Evolutionary conservation across 2,113 vertebrate genomes (phyloP).

Genomic region (Gymnarchus niloticus): DNA sequence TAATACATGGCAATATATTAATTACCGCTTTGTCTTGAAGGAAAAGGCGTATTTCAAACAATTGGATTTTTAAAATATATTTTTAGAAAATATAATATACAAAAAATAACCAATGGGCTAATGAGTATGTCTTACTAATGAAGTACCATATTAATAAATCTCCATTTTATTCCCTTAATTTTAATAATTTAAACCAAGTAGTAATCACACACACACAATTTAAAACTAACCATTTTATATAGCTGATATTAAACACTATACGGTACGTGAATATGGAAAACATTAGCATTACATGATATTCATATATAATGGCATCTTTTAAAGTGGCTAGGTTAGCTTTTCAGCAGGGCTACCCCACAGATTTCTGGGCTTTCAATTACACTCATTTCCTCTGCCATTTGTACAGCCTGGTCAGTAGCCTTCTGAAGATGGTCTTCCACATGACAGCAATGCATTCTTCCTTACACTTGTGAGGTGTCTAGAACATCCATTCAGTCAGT

Average conservation of each 20-base stretch:
- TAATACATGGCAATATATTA: background rate
- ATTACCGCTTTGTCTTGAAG: background rate
- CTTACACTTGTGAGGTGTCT: constrained; percentile 45
- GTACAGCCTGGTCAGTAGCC: constrained; percentile 10
- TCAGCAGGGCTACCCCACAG: background rate
- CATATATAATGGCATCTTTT: constrained; percentile 7
- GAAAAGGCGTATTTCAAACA: background rate
- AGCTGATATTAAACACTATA: background rate
- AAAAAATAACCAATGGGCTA: background rate
- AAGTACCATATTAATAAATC: constrained; percentile 39
- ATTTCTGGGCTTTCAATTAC: constrained; percentile 4
- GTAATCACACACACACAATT: background rate
- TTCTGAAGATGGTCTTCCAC: background rate
- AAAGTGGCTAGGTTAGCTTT: background rate
- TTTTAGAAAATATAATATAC: background rate
- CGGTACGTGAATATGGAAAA: constrained; percentile 14
- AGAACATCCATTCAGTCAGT: constrained; percentile 61
- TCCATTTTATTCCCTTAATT: constrained; percentile 28
- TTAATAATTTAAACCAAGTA: constrained; percentile 59
- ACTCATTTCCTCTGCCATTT: background rate
- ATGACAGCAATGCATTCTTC: constrained; percentile 9
- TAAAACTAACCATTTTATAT: background rate
- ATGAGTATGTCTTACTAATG: constrained; percentile 25
- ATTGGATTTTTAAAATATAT: background rate
- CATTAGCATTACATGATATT: constrained; percentile 18